Conservation (phyloP, 2,888 invertebrate genomes). For the Rutpela maculata region DNA sequence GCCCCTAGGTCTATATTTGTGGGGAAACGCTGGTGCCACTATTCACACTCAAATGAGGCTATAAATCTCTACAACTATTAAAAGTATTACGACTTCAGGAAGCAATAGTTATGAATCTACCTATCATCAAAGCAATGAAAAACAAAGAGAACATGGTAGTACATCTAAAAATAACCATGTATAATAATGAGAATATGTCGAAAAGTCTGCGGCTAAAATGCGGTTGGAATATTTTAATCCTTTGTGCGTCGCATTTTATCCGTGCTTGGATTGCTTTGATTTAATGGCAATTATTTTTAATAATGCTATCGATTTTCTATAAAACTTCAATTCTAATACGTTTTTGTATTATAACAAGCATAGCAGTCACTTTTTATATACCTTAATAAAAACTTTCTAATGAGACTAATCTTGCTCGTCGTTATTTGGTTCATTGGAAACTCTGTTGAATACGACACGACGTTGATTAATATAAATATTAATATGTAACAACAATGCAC, state of each 20-base stretch:
- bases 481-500: not conserved
- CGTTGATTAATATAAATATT: not conserved
- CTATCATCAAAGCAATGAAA: not conserved
- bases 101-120: not conserved
- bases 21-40: not conserved
- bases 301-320: conserved; percentile 20
- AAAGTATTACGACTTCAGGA: conserved; percentile 1
- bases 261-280: not conserved
- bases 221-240: not conserved
- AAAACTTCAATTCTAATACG: not conserved
- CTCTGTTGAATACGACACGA: not conserved
- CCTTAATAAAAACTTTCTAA: conserved; percentile 17
- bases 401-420: conserved; percentile 4
- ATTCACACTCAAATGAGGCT: not conserved
- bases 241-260: not conserved
- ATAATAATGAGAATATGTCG: not conserved
- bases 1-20: too few relatives aligned
- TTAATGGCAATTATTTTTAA: conserved; percentile 28
- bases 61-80: not conserved
- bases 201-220: not conserved
- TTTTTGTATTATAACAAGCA: conserved; percentile 5
- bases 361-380: not conserved
- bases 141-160: not conserved
- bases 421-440: not conserved
- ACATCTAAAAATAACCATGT: conserved; percentile 4